These are phyloP conservation scores for roundworm (Caenorhabditis elegans) DNA, from an alignment of 1,140 invertebrate genomes.

Conservation along the genomic window DNA sequence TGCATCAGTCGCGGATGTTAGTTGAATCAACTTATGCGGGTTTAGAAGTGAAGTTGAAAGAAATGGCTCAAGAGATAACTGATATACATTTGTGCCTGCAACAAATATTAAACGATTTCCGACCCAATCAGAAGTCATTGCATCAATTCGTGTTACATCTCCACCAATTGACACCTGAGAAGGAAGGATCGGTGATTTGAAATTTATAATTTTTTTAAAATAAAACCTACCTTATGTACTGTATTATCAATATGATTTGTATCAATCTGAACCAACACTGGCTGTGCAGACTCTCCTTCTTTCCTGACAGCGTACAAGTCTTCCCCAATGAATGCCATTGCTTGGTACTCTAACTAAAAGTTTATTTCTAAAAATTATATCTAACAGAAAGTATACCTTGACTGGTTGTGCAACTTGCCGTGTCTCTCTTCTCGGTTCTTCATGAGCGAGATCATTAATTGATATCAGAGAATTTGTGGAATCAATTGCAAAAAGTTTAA, in stretches of 20 bases:
- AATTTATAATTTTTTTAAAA: too few species aligned
- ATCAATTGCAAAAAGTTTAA: constrained; percentile 64
- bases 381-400: neutral
- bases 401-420: constrained; percentile 31
- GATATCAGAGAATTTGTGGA: constrained; percentile 57
- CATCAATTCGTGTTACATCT: constrained; percentile 60
- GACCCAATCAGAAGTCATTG: constrained; percentile 65
- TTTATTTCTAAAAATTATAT: neutral
- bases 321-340: constrained; percentile 61
- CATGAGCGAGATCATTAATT: constrained; percentile 47
- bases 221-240: constrained; percentile 55
- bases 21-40: constrained; percentile 55
- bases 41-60: constrained; percentile 54
- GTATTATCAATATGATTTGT: constrained; percentile 61
- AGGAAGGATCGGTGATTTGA: neutral
- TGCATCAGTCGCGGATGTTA: constrained; percentile 63
- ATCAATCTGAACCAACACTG: constrained; percentile 59
- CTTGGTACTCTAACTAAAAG: constrained; percentile 60
- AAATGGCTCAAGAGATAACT: constrained; percentile 44
- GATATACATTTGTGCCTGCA: constrained; percentile 40
- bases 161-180: constrained; percentile 54
- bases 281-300: constrained; percentile 55
- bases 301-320: constrained; percentile 64
- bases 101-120: constrained; percentile 61
- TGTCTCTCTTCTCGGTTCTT: constrained; percentile 57